Percentiles rank a stretch among this genome's conserved stretches.
Conservation (phyloP, 2,797 vertebrate species). For the Gouania willdenowi region DNA sequence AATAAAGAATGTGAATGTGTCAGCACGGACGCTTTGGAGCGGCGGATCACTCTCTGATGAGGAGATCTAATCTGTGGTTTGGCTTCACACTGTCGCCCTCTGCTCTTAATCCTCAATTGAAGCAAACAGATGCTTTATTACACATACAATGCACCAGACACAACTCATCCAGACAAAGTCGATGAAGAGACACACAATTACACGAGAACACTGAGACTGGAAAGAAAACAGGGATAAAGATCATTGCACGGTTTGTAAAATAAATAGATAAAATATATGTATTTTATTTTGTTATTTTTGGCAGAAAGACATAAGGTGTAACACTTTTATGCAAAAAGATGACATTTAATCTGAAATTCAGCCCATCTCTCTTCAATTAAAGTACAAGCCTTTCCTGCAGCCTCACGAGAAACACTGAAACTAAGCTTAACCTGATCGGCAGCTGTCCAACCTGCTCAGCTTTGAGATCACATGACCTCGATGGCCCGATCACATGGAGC, state of each 20-base stretch:
- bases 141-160: not conserved
- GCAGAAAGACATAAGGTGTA: too few species aligned
- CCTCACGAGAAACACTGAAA: slow-evolving; percentile 17
- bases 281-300: not conserved
- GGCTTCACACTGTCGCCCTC: slow-evolving; percentile 51
- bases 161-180: not conserved
- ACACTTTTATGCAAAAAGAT: too few species aligned
- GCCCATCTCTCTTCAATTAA: slow-evolving; percentile 23
- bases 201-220: not conserved
- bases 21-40: slow-evolving; percentile 23
- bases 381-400: not conserved
- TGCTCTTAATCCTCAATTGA: slow-evolving; percentile 51
- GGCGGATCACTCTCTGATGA: slow-evolving; percentile 53
- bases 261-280: not conserved
- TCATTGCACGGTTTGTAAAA: not conserved
- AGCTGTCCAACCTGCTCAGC: slow-evolving; percentile 31
- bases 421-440: slow-evolving; percentile 41
- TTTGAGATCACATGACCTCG: slow-evolving; percentile 27
- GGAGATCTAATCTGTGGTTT: slow-evolving; percentile 63
- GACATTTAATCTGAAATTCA: not conserved
- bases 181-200: not conserved
- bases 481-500: slow-evolving; percentile 8
- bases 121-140: slow-evolving; percentile 48
- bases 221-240: not conserved
- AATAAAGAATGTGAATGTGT: too few species aligned